Evolutionary conservation across 2,113 vertebrate genomes (phyloP).

Genomic region (Otis tarda): DNA sequence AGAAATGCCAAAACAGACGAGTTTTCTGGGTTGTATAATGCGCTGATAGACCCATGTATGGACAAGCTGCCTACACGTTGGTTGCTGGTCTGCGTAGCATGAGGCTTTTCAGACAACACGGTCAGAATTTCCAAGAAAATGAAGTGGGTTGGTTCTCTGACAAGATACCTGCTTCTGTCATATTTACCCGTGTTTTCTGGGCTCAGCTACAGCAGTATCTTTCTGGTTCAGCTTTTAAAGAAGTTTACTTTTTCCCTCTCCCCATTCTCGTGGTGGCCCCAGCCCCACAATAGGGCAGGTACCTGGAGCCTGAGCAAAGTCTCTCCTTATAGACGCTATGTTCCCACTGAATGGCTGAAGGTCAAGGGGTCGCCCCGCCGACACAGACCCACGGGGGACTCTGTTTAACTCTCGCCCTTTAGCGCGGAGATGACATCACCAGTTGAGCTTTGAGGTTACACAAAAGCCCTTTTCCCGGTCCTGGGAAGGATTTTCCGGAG

Average conservation of each 20-base stretch:
- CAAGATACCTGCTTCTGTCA: not conserved
- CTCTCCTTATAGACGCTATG: not conserved
- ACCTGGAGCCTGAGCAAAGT: not conserved
- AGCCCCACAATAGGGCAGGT: not conserved
- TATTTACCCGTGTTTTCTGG: not conserved
- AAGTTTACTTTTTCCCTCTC: not conserved
- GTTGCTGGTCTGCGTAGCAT: not conserved
- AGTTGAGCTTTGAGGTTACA: constrained; percentile 30
- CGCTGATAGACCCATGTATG: not conserved
- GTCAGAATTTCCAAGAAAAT: not conserved
- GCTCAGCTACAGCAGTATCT: not conserved
- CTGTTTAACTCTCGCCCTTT: constrained; percentile 24
- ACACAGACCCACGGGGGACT: not conserved
- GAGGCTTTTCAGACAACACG: not conserved
- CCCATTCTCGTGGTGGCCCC: not conserved
- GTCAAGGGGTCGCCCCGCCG: not conserved
- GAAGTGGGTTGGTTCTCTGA: not conserved
- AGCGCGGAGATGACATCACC: constrained; percentile 39
- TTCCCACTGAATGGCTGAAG: not conserved
- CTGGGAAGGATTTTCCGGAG: constrained; percentile 36
- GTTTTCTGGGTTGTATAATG: not conserved
- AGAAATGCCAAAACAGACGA: not conserved
- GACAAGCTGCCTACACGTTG: accelerated
- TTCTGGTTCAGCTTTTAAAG: not conserved
- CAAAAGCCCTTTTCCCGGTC: constrained; percentile 55